Evolutionary conservation across 1,140 invertebrate species (phyloP), one percentile per base, ranked within the genome.

Genomic region (Ceratosolen fusciceps): DNA sequence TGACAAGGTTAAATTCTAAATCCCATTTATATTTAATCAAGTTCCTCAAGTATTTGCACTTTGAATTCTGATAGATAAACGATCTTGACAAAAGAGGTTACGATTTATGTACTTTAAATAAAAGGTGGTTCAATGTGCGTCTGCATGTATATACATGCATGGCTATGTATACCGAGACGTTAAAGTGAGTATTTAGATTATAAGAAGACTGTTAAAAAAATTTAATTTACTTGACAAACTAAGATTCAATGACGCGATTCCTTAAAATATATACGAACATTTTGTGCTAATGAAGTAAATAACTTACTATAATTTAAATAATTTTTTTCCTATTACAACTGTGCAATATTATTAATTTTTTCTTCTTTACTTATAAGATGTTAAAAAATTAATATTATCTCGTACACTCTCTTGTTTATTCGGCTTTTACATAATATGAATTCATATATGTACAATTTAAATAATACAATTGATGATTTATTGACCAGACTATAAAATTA

Each of bases 1-100:
- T 71, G 16, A 26, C 47, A 52, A 71, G 47, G 65, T 49, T 56
- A 56, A 1, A 73, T 43, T 74, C 14, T 43, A 39, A 73, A 39
- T 58, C 72, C 37, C 21, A 43, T 74, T 74, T 43, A 43, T 74
- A 74, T 43, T 74, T 60, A 39, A 74, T 74, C 72, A 43, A 60
- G n/a, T 74, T 60, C 5, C 1, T 43, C 34, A 24, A 19, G n/a
- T 60, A 12, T 74, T 58, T 74, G 24, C 52, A 74, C 60, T 74
- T 12, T 29, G 1, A 21, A 43, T n/a, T 26, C 14, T 24, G 9
- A 60, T 74, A 43, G 72, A 74, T 60, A 74, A 74, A 60, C 37
- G 10, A 24, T 37, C 72, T 58, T 16, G 43, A 49, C 52, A 74
- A 47, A 60, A 60, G 72, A 74, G 14, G 58, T 10, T 60, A 56